Percentiles rank a stretch among this genome's conserved stretches.
Evolutionary conservation across 2,888 invertebrate species (phyloP).

Genomic region (Oligia fasciuncula): DNA sequence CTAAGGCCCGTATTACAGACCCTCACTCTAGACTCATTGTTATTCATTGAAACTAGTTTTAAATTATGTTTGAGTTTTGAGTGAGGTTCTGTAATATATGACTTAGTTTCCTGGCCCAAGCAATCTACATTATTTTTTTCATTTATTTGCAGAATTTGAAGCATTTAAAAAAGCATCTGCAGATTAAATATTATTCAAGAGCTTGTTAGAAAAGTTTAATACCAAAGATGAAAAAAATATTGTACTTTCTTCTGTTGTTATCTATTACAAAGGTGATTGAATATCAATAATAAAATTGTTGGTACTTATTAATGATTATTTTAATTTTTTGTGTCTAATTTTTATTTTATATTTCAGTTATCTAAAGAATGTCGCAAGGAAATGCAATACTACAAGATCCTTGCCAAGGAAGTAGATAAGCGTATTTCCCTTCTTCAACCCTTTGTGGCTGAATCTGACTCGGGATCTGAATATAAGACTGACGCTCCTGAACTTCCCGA

Average conservation of each 20-base stretch:
- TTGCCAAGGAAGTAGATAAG: conserved; percentile 92
- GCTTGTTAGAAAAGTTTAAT: conserved; percentile 35
- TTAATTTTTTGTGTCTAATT: conserved; percentile 3
- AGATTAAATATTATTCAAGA: conserved; percentile 53
- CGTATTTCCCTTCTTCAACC: conserved; percentile 86
- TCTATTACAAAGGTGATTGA: conserved; percentile 41
- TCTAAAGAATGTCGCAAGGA: conserved; percentile 91
- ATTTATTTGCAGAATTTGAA: conserved; percentile 63
- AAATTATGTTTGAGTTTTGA: background rate
- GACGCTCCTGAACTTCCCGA: conserved; percentile 82
- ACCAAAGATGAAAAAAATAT: conserved; percentile 60
- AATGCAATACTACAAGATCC: conserved; percentile 92
- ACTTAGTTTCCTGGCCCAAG: background rate
- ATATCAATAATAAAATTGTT: conserved; percentile 16
- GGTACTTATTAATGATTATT: background rate
- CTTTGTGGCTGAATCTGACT: conserved; percentile 75
- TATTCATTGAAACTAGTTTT: background rate
- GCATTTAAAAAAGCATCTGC: conserved; percentile 56
- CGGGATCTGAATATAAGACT: conserved; percentile 75
- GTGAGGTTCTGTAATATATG: background rate
- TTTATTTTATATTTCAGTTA: conserved; percentile 87
- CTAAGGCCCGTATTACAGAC: background rate
- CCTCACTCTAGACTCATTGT: background rate
- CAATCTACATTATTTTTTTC: conserved; percentile 57
- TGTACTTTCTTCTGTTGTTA: conserved; percentile 39